phyloP scores from a whole-genome alignment of 2,888 invertebrate species.

The Cabera pusaria region DNA sequence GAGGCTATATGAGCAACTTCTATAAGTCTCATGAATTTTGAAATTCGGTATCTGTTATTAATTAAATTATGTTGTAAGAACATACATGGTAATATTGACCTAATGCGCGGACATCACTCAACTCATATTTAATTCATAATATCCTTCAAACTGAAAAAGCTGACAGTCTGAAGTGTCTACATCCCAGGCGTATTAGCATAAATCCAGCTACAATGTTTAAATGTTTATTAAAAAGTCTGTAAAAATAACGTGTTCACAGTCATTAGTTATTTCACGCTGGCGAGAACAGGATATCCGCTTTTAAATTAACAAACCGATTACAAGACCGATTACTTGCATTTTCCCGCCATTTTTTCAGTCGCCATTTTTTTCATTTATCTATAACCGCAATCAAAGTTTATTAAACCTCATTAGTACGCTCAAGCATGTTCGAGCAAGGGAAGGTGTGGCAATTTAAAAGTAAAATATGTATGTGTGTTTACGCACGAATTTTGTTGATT shows the following conservation, averaged over 20 bases:
- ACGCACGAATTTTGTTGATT: conserved; percentile 8
- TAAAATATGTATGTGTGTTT: conserved; percentile 19
- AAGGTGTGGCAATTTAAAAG: conserved; percentile 24
- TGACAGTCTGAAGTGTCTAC: no score
- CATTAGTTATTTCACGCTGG: conserved; percentile 7
- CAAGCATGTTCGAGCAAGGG: conserved; percentile 8
- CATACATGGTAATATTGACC: no score
- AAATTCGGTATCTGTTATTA: no score
- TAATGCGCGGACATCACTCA: no score
- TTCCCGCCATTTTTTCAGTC: neutral
- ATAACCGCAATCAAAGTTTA: conserved; percentile 5
- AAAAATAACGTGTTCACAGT: neutral
- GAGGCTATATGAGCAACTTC: no score
- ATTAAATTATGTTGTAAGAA: no score
- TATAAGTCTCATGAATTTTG: no score
- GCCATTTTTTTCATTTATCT: conserved; percentile 8
- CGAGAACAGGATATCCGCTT: conserved; percentile 10
- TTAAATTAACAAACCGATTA: conserved; percentile 14
- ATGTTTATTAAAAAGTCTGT: conserved; percentile 1
- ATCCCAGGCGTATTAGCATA: no score
- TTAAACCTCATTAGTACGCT: conserved; percentile 15
- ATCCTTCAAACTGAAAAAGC: no score
- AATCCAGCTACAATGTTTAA: no score
- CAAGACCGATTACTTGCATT: conserved; percentile 7
- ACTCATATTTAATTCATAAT: no score